phyloP scores from a whole-genome alignment of 2,888 invertebrate genomes.

The Coelopa pilipes region DNA sequence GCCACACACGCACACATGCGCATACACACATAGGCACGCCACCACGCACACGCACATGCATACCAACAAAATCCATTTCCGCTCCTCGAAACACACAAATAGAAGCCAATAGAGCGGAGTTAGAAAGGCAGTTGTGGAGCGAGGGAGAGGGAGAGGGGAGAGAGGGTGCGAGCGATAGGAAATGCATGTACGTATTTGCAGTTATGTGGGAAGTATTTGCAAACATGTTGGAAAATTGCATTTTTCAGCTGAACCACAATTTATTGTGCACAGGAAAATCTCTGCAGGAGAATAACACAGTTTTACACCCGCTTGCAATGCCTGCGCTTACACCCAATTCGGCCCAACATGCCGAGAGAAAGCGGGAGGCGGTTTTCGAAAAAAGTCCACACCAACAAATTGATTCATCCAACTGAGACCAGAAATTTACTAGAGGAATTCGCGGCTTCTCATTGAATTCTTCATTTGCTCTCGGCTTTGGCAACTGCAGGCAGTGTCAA shows the following conservation, averaged over 20 bases:
- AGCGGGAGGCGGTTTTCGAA: background rate
- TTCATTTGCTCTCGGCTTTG: too few species aligned
- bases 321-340: background rate
- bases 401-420: too few species aligned
- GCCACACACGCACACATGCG: background rate
- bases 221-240: slow-evolving; percentile 22
- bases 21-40: background rate
- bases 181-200: background rate
- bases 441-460: too few species aligned
- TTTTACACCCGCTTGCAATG: background rate
- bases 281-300: background rate
- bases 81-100: slow-evolving; percentile 10
- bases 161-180: too few species aligned
- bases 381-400: background rate
- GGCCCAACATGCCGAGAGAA: background rate
- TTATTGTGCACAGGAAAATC: background rate
- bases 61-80: slow-evolving; percentile 53
- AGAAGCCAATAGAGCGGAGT: too few species aligned
- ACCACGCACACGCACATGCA: slow-evolving; percentile 26
- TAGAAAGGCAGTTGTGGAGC: too few species aligned
- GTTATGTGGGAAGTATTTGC: slow-evolving; percentile 3
- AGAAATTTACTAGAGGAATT: too few species aligned
- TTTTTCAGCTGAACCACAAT: slow-evolving; percentile 21
- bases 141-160: too few species aligned
- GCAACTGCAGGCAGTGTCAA: too few species aligned